These are phyloP conservation scores for Noctua fimbriata DNA, from an alignment of 2,888 invertebrate genomes.

Conservation along the genomic window DNA sequence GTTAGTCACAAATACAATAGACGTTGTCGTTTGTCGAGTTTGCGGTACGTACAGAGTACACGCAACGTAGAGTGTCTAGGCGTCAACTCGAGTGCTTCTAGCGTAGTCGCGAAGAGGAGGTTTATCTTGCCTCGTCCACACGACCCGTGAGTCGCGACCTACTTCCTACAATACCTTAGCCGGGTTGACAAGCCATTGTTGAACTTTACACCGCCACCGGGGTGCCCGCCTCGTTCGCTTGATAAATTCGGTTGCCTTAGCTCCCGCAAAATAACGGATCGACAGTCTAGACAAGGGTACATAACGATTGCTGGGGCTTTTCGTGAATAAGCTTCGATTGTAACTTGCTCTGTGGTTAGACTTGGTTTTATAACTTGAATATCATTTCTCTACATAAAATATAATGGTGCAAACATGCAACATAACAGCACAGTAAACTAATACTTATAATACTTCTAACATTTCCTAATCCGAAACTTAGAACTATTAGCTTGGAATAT, in stretches of 20 bases:
- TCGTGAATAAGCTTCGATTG: constrained; percentile 21
- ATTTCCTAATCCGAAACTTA: constrained; percentile 12
- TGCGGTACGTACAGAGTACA: constrained; percentile 24
- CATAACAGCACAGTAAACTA: background rate
- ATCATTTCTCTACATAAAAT: background rate
- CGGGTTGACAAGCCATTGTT: constrained; percentile 73
- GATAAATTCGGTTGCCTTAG: constrained; percentile 60
- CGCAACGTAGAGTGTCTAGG: constrained; percentile 62
- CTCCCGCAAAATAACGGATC: constrained; percentile 38
- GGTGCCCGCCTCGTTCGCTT: constrained; percentile 54
- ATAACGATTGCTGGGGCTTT: constrained; percentile 22
- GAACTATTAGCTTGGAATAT: constrained; percentile 39
- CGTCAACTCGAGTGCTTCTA: constrained; percentile 67
- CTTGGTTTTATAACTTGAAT: background rate
- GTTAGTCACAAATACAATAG: constrained; percentile 48
- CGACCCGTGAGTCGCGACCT: constrained; percentile 72
- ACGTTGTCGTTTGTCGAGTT: constrained; percentile 26
- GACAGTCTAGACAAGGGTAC: constrained; percentile 48
- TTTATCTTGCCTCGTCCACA: constrained; percentile 72
- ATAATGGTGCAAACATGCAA: background rate
- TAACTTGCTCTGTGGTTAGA: background rate
- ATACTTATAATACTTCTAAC: background rate
- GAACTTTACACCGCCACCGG: constrained; percentile 67
- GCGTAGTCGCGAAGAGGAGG: constrained; percentile 64
- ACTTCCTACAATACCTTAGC: constrained; percentile 74